These are phyloP conservation scores for Graptemys geographica DNA, from an alignment of 2,797 vertebrate species.

Conservation along the genomic window DNA sequence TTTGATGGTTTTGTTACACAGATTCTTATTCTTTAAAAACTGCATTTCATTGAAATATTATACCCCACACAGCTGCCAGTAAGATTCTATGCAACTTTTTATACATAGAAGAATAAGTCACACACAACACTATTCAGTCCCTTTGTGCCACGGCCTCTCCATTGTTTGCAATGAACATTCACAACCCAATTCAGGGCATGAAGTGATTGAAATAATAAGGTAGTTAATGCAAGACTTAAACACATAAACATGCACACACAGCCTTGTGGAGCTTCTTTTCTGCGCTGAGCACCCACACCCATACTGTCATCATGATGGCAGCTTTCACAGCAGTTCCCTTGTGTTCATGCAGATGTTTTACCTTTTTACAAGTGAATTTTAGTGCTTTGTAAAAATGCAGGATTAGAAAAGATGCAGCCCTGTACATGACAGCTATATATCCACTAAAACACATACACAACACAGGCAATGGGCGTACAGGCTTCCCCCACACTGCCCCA, in stretches of 20 bases:
- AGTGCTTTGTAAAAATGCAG: not conserved
- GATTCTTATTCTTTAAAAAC: not conserved
- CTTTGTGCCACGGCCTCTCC: not conserved
- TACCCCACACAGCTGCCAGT: not conserved
- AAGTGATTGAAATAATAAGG: not conserved
- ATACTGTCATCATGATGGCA: not conserved
- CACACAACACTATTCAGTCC: not conserved
- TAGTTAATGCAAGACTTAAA: not conserved
- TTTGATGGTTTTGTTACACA: not conserved
- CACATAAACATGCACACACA: not conserved
- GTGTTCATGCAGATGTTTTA: not conserved
- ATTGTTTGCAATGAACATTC: not conserved
- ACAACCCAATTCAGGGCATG: not conserved
- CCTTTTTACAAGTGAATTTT: not conserved
- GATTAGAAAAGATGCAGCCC: not conserved
- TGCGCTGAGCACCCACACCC: not conserved
- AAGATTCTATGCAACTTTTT: not conserved
- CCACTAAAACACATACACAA: not conserved
- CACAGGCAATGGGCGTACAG: too few species aligned
- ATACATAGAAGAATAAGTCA: not conserved
- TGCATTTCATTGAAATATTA: not conserved
- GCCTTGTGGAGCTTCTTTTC: not conserved
- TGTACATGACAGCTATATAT: not conserved
- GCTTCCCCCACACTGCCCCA: not conserved
- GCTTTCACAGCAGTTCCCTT: not conserved